Evolutionary conservation across 1,140 invertebrate genomes (phyloP), one percentile per base, ranked within the genome.

Genomic region (Pollicipes pollicipes): DNA sequence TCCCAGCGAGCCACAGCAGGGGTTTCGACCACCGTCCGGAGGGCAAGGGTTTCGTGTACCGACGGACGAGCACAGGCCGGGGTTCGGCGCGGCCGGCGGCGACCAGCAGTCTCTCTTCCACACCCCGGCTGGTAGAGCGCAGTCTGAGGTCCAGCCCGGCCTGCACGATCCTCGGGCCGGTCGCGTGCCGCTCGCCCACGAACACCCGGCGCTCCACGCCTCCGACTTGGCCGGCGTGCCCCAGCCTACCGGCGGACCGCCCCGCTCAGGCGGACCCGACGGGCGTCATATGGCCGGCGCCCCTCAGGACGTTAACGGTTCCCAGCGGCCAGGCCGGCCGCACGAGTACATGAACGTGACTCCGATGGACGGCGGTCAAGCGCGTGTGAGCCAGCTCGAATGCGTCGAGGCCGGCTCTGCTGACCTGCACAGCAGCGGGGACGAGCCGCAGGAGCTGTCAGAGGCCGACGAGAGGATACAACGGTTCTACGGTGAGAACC

Each of bases 391-490:
- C 13, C 10, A 2, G 6, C 13, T 21, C 10, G 45, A 58, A 72
- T 26, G 30, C 70, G 8, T 30, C 31, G 68, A 66, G 69, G 37
- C 66, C 73, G 70, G 71, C 74, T 31, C 69, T 63, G 1, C n/a
- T n/a, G 71, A 73, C 35, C 74, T 74, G 32, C 70, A 71, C 45
- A 75, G 73, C n/a, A 73, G 75, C 58, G 69, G 72, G 2, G 72
- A 73, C 66, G 73, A 74, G 35, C 75, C 76, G 26, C 71, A 74
- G 27, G 83, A 84, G 72, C 83, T 84, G 37, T 81, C 78, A 70
- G 83, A 84, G 72, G 83, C 83, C n/a, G 84, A 85, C 76, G 83
- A 85, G 69, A 80, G 82, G 72, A 84, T 83, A 72, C 84, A 85
- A 75, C 74, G 83, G 73, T 84, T 83, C 76, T 85, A 82, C 78